phyloP scores from a whole-genome alignment of 2,113 vertebrate species.

The Colistium nudipinnis region DNA sequence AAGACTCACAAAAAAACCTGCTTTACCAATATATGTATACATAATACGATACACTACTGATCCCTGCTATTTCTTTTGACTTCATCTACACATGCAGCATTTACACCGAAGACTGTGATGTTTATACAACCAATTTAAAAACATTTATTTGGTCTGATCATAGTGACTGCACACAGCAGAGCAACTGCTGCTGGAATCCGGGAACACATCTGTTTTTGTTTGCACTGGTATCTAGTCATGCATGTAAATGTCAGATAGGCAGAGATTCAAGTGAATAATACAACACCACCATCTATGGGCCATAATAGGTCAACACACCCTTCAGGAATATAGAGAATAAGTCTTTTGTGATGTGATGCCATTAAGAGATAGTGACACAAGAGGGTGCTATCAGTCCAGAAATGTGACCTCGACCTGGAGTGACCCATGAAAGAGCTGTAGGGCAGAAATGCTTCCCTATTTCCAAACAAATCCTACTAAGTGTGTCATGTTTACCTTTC shows the following conservation, averaged over 20 bases:
- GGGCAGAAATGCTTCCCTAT: conserved; percentile 24
- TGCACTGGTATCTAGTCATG: neutral
- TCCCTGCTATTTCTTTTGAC: too few species aligned
- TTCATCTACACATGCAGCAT: neutral
- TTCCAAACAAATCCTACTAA: conserved; percentile 6
- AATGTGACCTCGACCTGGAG: conserved; percentile 41
- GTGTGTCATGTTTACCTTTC: neutral
- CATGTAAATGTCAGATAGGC: neutral
- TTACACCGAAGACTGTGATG: neutral
- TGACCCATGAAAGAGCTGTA: conserved; percentile 33
- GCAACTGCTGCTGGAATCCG: neutral
- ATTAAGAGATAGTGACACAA: conserved; percentile 12
- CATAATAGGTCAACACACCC: neutral
- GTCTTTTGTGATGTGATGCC: neutral
- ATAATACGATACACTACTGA: too few species aligned
- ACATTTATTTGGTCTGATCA: too few species aligned
- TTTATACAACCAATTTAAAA: neutral
- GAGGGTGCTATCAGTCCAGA: conserved; percentile 57
- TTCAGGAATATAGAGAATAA: neutral
- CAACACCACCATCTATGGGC: conserved; percentile 49
- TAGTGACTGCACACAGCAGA: too few species aligned
- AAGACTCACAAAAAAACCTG: too few species aligned
- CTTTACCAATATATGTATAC: too few species aligned
- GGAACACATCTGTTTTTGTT: neutral
- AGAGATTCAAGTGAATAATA: neutral